A percentile compares a stretch with the other conserved stretches of the same genome.
These are phyloP conservation scores for Doris montereyensis DNA, from an alignment of 2,888 invertebrate genomes.

Conservation along the genomic window DNA sequence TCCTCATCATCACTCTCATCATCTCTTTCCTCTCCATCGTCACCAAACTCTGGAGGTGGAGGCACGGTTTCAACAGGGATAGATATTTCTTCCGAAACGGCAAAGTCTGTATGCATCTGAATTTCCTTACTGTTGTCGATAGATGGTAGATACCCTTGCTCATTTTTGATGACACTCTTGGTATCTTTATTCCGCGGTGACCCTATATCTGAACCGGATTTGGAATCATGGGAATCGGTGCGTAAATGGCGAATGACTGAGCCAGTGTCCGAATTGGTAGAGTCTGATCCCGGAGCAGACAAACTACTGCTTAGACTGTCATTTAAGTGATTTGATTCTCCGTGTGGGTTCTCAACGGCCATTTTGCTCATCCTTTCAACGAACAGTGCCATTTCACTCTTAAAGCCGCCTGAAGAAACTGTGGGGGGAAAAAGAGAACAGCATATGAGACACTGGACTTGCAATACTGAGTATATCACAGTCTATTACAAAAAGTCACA, in stretches of 20 bases:
- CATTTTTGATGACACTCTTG: not conserved
- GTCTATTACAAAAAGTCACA: too few relatives aligned
- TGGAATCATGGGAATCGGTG: constrained; percentile 42
- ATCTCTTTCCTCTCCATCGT: constrained; percentile 36
- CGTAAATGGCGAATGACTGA: constrained; percentile 45
- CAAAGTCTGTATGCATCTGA: constrained; percentile 1
- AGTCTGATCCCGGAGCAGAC: constrained; percentile 44
- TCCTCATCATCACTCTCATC: constrained; percentile 50
- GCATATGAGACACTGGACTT: not conserved
- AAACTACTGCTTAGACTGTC: constrained; percentile 42
- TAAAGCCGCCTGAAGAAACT: constrained; percentile 41
- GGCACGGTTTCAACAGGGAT: constrained; percentile 41
- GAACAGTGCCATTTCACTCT: constrained; percentile 53
- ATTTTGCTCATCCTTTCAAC: constrained; percentile 52
- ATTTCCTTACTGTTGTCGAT: not conserved
- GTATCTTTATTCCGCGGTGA: constrained; percentile 21
- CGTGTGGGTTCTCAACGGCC: constrained; percentile 36
- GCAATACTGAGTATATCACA: too few relatives aligned
- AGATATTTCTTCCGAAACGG: constrained; percentile 41
- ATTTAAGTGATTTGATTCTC: constrained; percentile 1
- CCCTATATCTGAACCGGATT: constrained; percentile 38
- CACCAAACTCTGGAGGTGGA: constrained; percentile 47
- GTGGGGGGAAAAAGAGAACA: not conserved
- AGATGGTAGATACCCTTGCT: not conserved
- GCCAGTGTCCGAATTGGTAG: constrained; percentile 48